These are phyloP conservation scores for Plecotus auritus DNA, from an alignment of 2,113 vertebrate genomes.

Conservation along the genomic window DNA sequence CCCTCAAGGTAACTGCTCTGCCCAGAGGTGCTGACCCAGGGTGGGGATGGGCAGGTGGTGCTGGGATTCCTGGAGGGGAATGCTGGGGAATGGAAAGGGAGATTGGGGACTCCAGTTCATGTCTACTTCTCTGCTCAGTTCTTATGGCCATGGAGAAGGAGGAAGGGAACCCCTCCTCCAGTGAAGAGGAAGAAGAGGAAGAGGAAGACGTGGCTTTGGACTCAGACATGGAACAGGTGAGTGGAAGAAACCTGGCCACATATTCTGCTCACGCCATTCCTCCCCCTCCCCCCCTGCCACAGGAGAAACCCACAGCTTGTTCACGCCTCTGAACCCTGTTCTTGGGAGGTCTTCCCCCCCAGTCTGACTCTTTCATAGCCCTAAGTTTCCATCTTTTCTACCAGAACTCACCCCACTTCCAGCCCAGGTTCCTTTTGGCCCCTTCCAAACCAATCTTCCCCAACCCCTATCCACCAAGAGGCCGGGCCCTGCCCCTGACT, in stretches of 20 bases:
- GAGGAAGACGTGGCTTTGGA: conserved; percentile 68
- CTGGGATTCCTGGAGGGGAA: background rate
- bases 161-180: background rate
- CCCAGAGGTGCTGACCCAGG: background rate
- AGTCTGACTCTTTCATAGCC: background rate
- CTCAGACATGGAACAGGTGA: conserved; percentile 64
- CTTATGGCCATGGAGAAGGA: background rate
- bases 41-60: background rate
- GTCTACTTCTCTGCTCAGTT: background rate
- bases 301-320: background rate
- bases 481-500: background rate
- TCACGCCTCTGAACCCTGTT: background rate
- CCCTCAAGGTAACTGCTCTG: conserved; percentile 2
- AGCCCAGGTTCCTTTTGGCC: background rate
- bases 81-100: background rate
- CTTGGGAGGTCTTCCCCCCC: background rate
- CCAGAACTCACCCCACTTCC: background rate
- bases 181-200: conserved; percentile 78
- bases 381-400: background rate
- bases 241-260: background rate
- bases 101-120: background rate
- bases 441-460: background rate
- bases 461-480: background rate
- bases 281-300: fast-evolving
- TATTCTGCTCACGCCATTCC: background rate